A percentile compares a stretch with the other conserved stretches of the same genome.
phyloP scores from a whole-genome alignment of 2,888 invertebrate species.

The Chromoteleia sp. region DNA sequence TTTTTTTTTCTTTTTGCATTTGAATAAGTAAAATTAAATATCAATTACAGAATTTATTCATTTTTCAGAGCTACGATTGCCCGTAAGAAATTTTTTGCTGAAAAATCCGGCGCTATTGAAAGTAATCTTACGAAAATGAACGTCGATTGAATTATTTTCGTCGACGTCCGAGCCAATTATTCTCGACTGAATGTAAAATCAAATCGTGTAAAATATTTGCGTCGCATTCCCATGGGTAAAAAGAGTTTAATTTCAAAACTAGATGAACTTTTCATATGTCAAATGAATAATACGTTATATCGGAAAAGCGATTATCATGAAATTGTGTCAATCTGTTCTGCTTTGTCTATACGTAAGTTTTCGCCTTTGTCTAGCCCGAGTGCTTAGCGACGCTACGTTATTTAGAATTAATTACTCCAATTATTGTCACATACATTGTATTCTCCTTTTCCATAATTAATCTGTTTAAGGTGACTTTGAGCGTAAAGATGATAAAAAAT shows the following conservation, averaged over 20 bases:
- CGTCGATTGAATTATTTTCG: conserved; percentile 58
- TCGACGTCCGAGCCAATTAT: conserved; percentile 63
- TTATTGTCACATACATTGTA: conserved; percentile 23
- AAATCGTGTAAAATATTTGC: conserved; percentile 64
- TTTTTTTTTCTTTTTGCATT: too few species aligned
- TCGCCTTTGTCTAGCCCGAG: conserved; percentile 47
- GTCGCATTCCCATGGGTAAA: conserved; percentile 42
- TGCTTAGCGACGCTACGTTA: conserved; percentile 26
- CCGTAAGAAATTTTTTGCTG: conserved; percentile 39
- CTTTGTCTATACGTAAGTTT: conserved; percentile 54
- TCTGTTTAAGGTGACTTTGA: too few species aligned
- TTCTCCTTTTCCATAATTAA: too few species aligned
- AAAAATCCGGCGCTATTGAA: conserved; percentile 16
- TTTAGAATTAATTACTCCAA: conserved; percentile 42
- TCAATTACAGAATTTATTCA: too few species aligned
- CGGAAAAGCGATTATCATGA: conserved; percentile 64
- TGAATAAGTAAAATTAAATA: too few species aligned
- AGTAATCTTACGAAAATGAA: conserved; percentile 48
- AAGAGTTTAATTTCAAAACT: conserved; percentile 64
- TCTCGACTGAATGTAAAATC: conserved; percentile 62
- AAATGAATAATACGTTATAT: conserved; percentile 62
- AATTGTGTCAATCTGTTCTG: conserved; percentile 62
- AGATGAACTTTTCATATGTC: conserved; percentile 64
- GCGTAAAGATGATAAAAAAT: too few species aligned
- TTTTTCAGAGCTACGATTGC: too few species aligned